Evolutionary conservation across 2,113 vertebrate genomes (phyloP), one percentile per base, ranked within the genome.

Genomic region (Plectropomus leopardus): DNA sequence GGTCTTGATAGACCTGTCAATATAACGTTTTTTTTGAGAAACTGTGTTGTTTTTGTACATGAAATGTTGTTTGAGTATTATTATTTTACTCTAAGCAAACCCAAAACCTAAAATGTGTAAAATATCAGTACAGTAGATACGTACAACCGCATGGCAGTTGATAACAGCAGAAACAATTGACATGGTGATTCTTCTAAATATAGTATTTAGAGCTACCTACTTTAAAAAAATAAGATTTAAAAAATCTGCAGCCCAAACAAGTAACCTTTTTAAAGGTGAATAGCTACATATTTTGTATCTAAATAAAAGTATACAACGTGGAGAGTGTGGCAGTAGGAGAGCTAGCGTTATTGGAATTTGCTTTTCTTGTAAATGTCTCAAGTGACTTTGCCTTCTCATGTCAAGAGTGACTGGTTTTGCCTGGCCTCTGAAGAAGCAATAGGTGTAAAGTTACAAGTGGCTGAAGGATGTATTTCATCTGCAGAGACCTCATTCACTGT

Each of bases 131-230:
- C 16, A 34, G 23, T 66, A 42, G 13, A 19, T 44, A 53, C n/a
- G 16, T 66, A 50, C 15, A 60, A 54, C 53, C 44, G 40, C 74
- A 87, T 86, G 77, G 67, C 11, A 72, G 23, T 72, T 15, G 13
- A 72, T 63, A 63, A 34, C 21, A 75, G 40, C 16, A 83, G 51
- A 78, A 32, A 58, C 26, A 79, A 44, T 17, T 50, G 59, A 30
- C 36, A 59, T 48, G 60, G 70, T 53, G 57, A 53, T 59, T 69
- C 32, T 50, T 67, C 57, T 78, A 84, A 60, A 73, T 66, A 87
- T 82, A 90, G 80, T 40, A 47, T 76, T 70, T 45, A 71, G 24
- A 21, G 53, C 47, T 78, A 36, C 24, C 32, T 34, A 13, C 23
- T 26, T 57, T n/a, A n/a, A n/a, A n/a, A n/a, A n/a, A n/a, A n/a